Evolutionary conservation across 30 jellyfish, hydroid and myxozoan genomes (phyloP).

Genomic region (Calvadosia cruxmelitensis): DNA sequence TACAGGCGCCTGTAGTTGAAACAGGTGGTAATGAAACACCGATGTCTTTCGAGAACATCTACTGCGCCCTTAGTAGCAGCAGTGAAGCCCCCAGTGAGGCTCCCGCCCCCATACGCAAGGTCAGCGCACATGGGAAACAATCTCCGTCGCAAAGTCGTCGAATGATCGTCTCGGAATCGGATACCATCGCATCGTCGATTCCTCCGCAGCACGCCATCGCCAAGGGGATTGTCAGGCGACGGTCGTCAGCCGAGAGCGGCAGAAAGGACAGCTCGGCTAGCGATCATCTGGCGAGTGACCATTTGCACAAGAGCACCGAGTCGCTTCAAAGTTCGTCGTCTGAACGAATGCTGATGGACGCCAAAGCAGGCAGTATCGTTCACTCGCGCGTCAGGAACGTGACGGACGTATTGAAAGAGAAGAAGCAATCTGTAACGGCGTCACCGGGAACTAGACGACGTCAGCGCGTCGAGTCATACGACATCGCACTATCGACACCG

Average conservation of each 20-base stretch:
- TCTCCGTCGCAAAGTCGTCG: neutral
- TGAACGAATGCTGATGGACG: neutral
- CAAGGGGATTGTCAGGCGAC: neutral
- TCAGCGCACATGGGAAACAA: neutral
- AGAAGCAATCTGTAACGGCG: neutral
- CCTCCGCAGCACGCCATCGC: neutral
- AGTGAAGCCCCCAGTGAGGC: too few relatives aligned
- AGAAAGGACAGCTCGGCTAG: neutral
- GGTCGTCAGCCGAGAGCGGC: neutral
- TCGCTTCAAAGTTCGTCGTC: neutral
- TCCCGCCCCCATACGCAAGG: neutral
- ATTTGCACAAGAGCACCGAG: neutral
- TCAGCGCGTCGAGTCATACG: neutral
- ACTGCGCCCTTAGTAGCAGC: neutral
- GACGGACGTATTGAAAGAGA: conserved; percentile 61
- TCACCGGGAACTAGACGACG: neutral
- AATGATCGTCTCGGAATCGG: neutral
- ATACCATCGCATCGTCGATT: neutral
- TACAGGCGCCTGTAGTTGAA: neutral
- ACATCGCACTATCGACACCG: conserved; percentile 1
- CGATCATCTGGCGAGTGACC: neutral
- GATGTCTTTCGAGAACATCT: neutral
- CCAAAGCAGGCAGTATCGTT: conserved; percentile 32
- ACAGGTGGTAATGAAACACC: neutral
- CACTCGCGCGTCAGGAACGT: conserved; percentile 82